These are phyloP conservation scores for Nautilus pompilius DNA, from an alignment of 1,140 invertebrate species.

Conservation along the genomic window DNA sequence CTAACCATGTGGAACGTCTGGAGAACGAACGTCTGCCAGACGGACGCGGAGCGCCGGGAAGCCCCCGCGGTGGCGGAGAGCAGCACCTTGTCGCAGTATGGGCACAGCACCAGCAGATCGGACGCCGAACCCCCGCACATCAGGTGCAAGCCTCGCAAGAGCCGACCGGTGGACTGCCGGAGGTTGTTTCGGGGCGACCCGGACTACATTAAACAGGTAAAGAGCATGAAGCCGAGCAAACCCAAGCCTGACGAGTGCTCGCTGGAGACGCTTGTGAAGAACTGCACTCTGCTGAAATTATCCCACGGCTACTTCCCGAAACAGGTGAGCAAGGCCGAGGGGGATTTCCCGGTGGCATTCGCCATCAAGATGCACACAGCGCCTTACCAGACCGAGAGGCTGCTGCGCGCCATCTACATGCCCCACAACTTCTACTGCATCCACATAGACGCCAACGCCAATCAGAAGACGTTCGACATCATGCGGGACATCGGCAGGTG, in stretches of 20 bases:
- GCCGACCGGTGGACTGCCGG: neutral
- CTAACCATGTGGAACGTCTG: too few species aligned
- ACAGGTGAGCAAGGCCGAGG: slow-evolving; percentile 22
- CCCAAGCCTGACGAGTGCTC: slow-evolving; percentile 3
- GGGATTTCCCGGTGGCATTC: slow-evolving; percentile 40
- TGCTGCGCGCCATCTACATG: slow-evolving; percentile 46
- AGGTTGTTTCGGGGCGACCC: neutral
- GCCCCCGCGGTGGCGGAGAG: too few species aligned
- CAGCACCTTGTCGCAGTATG: too few species aligned
- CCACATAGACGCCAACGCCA: slow-evolving; percentile 40
- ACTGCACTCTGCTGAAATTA: slow-evolving; percentile 16
- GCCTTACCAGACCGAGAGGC: slow-evolving; percentile 38
- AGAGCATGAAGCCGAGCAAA: neutral
- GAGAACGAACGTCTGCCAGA: too few species aligned
- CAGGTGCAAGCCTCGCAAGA: neutral
- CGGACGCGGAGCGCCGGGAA: too few species aligned
- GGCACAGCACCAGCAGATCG: too few species aligned
- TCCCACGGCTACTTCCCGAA: slow-evolving; percentile 18
- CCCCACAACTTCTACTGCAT: slow-evolving; percentile 54
- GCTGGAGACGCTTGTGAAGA: slow-evolving; percentile 14
- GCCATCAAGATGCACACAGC: slow-evolving; percentile 34
- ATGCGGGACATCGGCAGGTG: slow-evolving; percentile 31
- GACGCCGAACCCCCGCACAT: too few species aligned
- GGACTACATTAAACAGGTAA: slow-evolving; percentile 4
- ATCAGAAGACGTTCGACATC: slow-evolving; percentile 14